phyloP scores from a whole-genome alignment of 2,888 invertebrate genomes.

The Patella depressa region DNA sequence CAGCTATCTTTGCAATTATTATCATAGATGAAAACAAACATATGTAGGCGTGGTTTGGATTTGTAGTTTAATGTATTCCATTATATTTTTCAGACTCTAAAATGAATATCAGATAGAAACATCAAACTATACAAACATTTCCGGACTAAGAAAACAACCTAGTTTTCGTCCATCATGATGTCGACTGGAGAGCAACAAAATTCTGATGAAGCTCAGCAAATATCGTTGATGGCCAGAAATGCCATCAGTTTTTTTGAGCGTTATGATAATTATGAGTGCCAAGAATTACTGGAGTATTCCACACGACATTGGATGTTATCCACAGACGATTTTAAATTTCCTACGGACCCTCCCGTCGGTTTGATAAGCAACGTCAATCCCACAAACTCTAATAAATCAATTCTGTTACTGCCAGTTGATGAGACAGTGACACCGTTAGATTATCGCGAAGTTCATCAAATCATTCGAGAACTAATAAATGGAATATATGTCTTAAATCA shows the following conservation, averaged over 20 bases:
- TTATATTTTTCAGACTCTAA: background rate
- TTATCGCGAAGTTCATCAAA: constrained; percentile 69
- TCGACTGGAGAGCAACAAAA: constrained; percentile 12
- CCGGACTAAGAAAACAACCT: too few relatives aligned
- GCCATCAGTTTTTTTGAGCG: constrained; percentile 62
- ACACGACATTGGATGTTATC: constrained; percentile 68
- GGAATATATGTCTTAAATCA: constrained; percentile 70
- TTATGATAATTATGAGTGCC: constrained; percentile 67
- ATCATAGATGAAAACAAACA: too few relatives aligned
- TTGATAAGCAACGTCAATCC: constrained; percentile 60
- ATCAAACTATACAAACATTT: too few relatives aligned
- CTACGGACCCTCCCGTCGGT: constrained; percentile 67
- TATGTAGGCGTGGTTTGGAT: too few relatives aligned
- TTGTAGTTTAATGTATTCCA: too few relatives aligned
- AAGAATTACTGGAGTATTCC: constrained; percentile 64
- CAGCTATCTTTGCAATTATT: too few relatives aligned
- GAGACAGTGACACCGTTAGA: constrained; percentile 52
- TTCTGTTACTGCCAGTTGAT: constrained; percentile 57
- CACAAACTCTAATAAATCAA: constrained; percentile 49
- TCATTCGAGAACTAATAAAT: constrained; percentile 68
- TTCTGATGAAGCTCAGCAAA: constrained; percentile 25
- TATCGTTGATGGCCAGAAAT: constrained; percentile 34
- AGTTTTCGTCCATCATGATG: background rate
- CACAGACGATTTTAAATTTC: constrained; percentile 65
- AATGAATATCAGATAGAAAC: too few relatives aligned